Base-by-base conservation (phyloP, 2,888 invertebrate genomes). In the Rhorus exstirpatorius region DNA sequence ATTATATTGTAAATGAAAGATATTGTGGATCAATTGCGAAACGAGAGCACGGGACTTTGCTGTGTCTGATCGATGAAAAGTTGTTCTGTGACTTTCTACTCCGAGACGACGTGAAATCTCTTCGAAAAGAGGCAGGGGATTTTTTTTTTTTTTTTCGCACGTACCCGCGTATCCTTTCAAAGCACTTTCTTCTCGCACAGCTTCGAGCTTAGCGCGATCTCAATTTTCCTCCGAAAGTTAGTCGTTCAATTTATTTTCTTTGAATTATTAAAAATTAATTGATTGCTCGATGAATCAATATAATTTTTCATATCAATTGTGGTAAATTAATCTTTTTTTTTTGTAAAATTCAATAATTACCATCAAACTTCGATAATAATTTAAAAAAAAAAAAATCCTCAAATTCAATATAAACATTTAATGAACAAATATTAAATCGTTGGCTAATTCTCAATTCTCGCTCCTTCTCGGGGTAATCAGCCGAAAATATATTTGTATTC, bases 21-120 rank as follows among this genome's bases (percentile, higher is more conserved):
- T 58, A 63, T 41, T 72, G 38, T 6, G 80, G 51, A n/a, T 41
- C 38, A 65, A 71, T 76, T 61, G 78, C 70, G 87, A 88, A 88
- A 89, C 78, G 84, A 83, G 88, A 86, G 81, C 86, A 83, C 38
- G 70, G 10, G 10, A 21, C 63, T 81, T 70, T 35, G 58, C 71
- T 82, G n/a, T n/a, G n/a, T 79, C 74, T 58, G 82, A 87, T 79
- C 79, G 68, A 80, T 75, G 85, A 86, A 80, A 89, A 89, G 84
- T 87, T 82, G 88, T 65, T 86, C 85, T 68, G 86, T 87, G 84
- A 88, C 89, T 89, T 90, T 90, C 90, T 88, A 89, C 78, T 78
- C 46, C 86, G 84, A 76, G 85, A 68, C 81, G 75, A 49, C 86
- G 86, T 81, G 86, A 86, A 86, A 88, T 76, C 71, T 79, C 67